Percentiles rank a stretch among this genome's conserved stretches.
These are phyloP conservation scores for Copidosoma floridanum DNA, from an alignment of 1,140 invertebrate species.

Conservation along the genomic window DNA sequence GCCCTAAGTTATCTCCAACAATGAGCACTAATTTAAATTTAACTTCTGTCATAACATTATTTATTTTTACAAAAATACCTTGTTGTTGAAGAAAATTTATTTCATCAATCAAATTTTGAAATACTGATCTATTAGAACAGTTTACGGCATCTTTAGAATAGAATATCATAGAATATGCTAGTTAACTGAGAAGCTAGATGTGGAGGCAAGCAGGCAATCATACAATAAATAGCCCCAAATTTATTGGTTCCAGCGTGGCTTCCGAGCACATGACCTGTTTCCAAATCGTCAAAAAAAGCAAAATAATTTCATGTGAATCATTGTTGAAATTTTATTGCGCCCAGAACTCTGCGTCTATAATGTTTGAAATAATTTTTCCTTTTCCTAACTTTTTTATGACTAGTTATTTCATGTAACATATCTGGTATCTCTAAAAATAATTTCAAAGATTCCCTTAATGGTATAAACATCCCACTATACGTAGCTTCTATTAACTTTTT, in stretches of 20 bases:
- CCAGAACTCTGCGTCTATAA: too few species aligned
- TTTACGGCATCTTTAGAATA: neutral
- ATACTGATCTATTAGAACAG: neutral
- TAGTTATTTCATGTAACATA: too few species aligned
- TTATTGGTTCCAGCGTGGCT: slow-evolving; percentile 20
- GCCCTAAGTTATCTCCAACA: neutral
- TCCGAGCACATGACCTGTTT: slow-evolving; percentile 5
- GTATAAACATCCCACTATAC: too few species aligned
- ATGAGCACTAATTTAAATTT: neutral
- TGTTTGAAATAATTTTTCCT: too few species aligned
- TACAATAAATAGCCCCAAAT: slow-evolving; percentile 1
- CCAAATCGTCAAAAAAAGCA: neutral
- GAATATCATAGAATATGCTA: neutral
- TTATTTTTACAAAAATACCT: neutral
- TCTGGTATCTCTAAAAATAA: too few species aligned
- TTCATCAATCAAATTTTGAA: neutral
- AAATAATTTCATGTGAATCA: too few species aligned
- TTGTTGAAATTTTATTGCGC: too few species aligned
- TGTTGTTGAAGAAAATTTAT: neutral
- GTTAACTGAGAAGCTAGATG: neutral
- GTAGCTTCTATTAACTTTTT: too few species aligned
- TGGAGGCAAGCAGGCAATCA: neutral
- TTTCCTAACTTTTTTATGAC: too few species aligned
- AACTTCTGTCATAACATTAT: neutral
- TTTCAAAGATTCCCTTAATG: too few species aligned